These are phyloP conservation scores for Microplitis demolitor DNA, from an alignment of 1,140 invertebrate species.

Conservation along the genomic window DNA sequence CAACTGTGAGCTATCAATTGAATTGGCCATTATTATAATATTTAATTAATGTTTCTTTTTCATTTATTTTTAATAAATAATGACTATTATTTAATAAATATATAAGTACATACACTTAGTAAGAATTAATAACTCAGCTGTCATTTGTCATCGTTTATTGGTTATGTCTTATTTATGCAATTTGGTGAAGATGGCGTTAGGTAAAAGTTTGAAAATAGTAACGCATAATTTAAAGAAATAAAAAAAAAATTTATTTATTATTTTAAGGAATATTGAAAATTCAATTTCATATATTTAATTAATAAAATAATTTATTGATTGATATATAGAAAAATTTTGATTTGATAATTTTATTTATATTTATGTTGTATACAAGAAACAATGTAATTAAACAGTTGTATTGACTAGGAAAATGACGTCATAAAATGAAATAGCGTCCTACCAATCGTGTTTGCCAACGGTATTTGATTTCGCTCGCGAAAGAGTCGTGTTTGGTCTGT, in stretches of 20 bases:
- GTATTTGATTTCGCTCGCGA: slow-evolving; percentile 46
- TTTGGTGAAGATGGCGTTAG: not conserved
- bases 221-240: no score
- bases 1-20: not conserved
- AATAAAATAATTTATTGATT: no score
- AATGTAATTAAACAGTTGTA: not conserved
- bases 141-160: slow-evolving; percentile 7
- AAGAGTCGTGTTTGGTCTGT: slow-evolving; percentile 30
- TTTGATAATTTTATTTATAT: no score
- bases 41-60: not conserved
- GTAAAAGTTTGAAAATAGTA: not conserved
- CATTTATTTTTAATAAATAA: not conserved
- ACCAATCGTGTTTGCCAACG: slow-evolving; percentile 41
- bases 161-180: not conserved
- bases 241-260: no score
- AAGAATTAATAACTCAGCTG: no score
- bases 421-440: slow-evolving; percentile 18
- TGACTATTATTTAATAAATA: not conserved
- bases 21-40: not conserved
- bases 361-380: not conserved
- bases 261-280: no score
- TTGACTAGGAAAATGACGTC: slow-evolving; percentile 38
- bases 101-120: not conserved
- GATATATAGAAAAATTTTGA: no score
- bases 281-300: no score